Base-by-base conservation (phyloP, 2,888 invertebrate genomes). In the Dolichopus griseipennis region DNA sequence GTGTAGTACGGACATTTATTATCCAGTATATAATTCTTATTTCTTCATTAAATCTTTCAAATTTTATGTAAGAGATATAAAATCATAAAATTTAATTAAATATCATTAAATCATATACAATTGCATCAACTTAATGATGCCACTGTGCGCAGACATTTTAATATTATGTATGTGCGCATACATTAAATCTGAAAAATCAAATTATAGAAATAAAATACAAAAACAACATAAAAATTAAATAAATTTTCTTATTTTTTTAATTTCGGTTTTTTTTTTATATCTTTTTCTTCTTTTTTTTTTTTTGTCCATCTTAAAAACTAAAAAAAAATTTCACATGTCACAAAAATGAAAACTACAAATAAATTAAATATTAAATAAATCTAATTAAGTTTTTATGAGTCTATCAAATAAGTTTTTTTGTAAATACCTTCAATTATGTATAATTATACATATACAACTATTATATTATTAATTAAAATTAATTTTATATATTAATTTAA, bases 361-460 rank as follows among this genome's bases (percentile, higher is more conserved):
- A 52, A 52, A 18, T 52, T 52, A 52, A 52, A 52, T 18, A 18
- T 52, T 52, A 52, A 12, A 52, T 52, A 52, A 27, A 52, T 52
- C 52, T 52, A 52, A 52, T 52, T 52, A 52, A 52, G 52, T 52
- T 52, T n/a, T 12, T 52, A 52, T 52, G 52, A 52, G 52, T 52
- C 52, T 15, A n/a, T n/a, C 52, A 12, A 37, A 7, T 12, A 37
- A 37, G 9, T 34, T 9, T 34, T 10, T 37, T 10, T 27, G 27
- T 27, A 37, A 37, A 37, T 37, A 37, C 37, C 37, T 52, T 18
- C 52, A 52, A 18, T 52, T 52, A 52, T n/a, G n/a, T n/a, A n/a
- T 18, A 52, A 52, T 37, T 37, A n/a, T n/a, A 37, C 37, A 37
- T 37, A 10, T 52, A 52, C 52, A n/a, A 52, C 52, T 52, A 18